These are phyloP conservation scores for Volucella bombylans DNA, from an alignment of 2,888 invertebrate genomes.

Conservation along the genomic window DNA sequence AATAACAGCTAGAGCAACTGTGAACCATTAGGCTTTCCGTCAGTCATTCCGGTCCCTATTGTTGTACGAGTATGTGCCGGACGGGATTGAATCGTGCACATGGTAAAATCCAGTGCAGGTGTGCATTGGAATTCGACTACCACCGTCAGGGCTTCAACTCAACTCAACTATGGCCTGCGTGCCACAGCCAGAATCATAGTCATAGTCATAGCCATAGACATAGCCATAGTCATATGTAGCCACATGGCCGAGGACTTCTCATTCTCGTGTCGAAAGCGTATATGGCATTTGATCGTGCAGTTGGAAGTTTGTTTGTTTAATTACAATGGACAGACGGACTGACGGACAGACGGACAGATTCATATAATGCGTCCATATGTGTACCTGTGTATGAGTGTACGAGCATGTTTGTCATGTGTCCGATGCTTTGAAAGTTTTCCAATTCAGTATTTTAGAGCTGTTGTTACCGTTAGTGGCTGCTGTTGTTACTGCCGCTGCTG, in stretches of 20 bases:
- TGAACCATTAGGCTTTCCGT: conserved; percentile 61
- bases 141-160: conserved; percentile 53
- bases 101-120: conserved; percentile 71
- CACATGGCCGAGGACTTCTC: conserved; percentile 66
- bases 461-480: background rate
- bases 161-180: conserved; percentile 65
- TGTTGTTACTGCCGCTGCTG: conserved; percentile 34
- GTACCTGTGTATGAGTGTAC: background rate
- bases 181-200: conserved; percentile 49
- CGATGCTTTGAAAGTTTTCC: conserved; percentile 66
- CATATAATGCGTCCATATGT: conserved; percentile 50
- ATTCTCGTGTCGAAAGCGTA: conserved; percentile 72
- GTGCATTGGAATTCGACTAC: conserved; percentile 73
- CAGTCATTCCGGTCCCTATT: conserved; percentile 64
- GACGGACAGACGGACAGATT: conserved; percentile 43
- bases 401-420: conserved; percentile 31
- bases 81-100: conserved; percentile 65
- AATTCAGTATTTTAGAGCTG: conserved; percentile 48
- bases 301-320: conserved; percentile 73
- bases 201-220: background rate
- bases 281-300: conserved; percentile 72
- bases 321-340: conserved; percentile 70
- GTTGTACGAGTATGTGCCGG: conserved; percentile 45
- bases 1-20: conserved; percentile 29
- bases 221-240: conserved; percentile 42